Conservation (phyloP, 2,113 vertebrate genomes). For the Herpetotheres cachinnans region DNA sequence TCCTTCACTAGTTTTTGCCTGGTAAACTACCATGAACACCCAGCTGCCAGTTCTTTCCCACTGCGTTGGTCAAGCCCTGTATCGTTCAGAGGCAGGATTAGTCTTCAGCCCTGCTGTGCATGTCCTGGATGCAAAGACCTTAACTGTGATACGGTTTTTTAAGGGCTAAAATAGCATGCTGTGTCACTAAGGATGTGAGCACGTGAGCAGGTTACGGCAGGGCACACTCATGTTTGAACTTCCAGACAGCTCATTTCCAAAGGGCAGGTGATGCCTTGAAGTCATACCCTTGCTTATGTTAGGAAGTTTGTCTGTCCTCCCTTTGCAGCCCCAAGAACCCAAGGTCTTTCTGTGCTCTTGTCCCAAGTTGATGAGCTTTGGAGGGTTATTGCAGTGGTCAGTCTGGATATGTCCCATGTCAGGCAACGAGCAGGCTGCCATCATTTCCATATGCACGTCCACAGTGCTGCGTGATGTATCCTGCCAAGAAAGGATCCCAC, state of each 20-base stretch:
- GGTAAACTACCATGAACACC: background rate
- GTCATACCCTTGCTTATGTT: background rate
- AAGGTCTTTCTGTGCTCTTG: background rate
- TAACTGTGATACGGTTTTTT: background rate
- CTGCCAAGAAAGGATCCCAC: background rate
- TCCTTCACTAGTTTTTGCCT: background rate
- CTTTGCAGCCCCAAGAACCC: background rate
- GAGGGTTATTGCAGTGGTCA: background rate
- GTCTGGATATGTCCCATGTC: background rate
- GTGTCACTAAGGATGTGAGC: background rate
- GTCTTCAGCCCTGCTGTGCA: background rate
- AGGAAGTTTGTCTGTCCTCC: background rate
- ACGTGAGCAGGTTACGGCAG: background rate
- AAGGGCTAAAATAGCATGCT: background rate
- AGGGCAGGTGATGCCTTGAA: background rate
- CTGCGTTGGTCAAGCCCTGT: background rate
- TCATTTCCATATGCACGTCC: background rate
- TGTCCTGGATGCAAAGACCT: background rate
- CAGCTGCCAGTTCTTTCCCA: background rate
- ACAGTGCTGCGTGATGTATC: rapidly evolving
- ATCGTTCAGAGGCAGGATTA: background rate
- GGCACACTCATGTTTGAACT: background rate
- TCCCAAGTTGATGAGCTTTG: background rate
- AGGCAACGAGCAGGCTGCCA: background rate
- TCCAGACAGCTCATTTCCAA: background rate